Percentiles rank a stretch among this genome's conserved stretches.
Conservation (phyloP, 1,140 invertebrate species). For the Agrilus planipennis region DNA sequence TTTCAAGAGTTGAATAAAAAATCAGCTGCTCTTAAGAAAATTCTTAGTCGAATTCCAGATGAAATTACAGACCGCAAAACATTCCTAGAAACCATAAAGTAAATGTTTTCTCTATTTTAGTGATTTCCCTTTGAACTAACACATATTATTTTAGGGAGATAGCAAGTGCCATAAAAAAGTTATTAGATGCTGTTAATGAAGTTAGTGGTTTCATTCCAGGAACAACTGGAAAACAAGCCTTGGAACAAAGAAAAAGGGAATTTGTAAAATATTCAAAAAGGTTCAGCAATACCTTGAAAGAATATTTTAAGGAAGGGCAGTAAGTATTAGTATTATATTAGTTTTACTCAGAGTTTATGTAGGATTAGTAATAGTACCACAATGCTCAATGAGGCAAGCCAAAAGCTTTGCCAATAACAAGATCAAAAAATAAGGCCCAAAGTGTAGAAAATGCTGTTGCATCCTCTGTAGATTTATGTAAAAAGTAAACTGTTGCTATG, state of each 20-base stretch:
- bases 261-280: slow-evolving; percentile 99
- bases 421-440: no score
- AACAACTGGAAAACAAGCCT: slow-evolving; percentile 68
- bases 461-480: no score
- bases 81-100: slow-evolving; percentile 99
- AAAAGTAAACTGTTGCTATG: no score
- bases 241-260: slow-evolving; percentile 95
- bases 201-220: slow-evolving; percentile 73
- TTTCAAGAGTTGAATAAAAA: slow-evolving; percentile 96
- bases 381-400: no score
- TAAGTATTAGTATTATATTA: slow-evolving; percentile 51
- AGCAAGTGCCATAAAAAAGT: slow-evolving; percentile 96
- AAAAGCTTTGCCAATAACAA: no score
- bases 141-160: slow-evolving; percentile 71
- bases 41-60: slow-evolving; percentile 95
- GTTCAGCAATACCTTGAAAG: slow-evolving; percentile 97
- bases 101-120: slow-evolving; percentile 33
- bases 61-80: slow-evolving; percentile 97
- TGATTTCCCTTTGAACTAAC: background rate
- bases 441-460: no score
- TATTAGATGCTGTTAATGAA: slow-evolving; percentile 92
- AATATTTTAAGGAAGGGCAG: slow-evolving; percentile 98
- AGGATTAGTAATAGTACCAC: no score
- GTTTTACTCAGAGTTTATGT: no score
- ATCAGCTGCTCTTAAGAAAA: slow-evolving; percentile 84